Conservation (phyloP, 2,888 invertebrate species). For the Harpagoxenus sublaevis region DNA sequence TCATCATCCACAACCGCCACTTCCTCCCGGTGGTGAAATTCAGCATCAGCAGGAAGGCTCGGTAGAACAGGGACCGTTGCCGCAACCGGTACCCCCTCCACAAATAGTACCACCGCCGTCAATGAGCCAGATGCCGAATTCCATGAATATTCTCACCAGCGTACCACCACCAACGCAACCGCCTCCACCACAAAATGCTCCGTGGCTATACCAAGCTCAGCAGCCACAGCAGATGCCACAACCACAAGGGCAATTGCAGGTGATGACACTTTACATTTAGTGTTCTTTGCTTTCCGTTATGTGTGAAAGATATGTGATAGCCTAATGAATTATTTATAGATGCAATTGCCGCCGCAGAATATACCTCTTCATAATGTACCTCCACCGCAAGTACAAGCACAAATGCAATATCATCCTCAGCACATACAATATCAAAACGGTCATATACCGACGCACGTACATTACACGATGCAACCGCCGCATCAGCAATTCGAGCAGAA, state of each 20-base stretch:
- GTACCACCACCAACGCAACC: slow-evolving; percentile 84
- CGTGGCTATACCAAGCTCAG: slow-evolving; percentile 84
- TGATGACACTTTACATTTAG: slow-evolving; percentile 51
- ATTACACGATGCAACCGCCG: slow-evolving; percentile 83
- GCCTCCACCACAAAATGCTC: slow-evolving; percentile 82
- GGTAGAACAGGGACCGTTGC: slow-evolving; percentile 87
- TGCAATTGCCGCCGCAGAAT: slow-evolving; percentile 79
- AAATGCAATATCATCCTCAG: slow-evolving; percentile 83
- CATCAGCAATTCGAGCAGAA: slow-evolving; percentile 82
- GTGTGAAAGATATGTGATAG: not conserved
- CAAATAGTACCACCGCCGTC: slow-evolving; percentile 85
- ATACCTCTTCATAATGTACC: slow-evolving; percentile 79
- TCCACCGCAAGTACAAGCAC: slow-evolving; percentile 82
- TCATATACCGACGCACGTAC: slow-evolving; percentile 83
- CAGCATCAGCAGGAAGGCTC: slow-evolving; percentile 85
- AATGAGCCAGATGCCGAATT: slow-evolving; percentile 80
- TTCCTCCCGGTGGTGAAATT: slow-evolving; percentile 86
- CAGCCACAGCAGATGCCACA: slow-evolving; percentile 78
- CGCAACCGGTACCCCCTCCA: slow-evolving; percentile 85
- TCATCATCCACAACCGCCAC: slow-evolving; percentile 83
- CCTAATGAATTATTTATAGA: slow-evolving; percentile 58
- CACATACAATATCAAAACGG: slow-evolving; percentile 85
- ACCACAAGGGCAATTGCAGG: slow-evolving; percentile 82
- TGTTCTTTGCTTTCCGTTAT: not conserved
- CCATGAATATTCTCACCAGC: slow-evolving; percentile 83